Percentiles rank a stretch among this genome's conserved stretches.
These are phyloP conservation scores for Hydropotes inermis DNA, from an alignment of 2,113 vertebrate genomes.

Conservation along the genomic window DNA sequence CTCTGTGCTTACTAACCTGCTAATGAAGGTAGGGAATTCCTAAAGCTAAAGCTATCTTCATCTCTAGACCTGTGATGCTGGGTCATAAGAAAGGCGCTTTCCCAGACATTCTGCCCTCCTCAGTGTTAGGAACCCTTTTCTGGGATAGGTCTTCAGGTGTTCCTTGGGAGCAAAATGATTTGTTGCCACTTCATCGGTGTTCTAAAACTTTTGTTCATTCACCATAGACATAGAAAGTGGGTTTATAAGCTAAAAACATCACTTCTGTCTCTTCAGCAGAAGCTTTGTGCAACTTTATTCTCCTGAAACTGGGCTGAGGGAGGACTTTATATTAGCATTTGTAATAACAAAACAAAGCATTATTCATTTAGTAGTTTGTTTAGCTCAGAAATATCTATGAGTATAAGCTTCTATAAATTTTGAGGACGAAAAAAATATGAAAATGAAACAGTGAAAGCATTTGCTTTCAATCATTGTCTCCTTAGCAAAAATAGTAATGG, in stretches of 20 bases:
- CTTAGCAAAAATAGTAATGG: not conserved
- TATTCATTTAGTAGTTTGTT: not conserved
- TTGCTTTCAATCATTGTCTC: not conserved
- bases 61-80: not conserved
- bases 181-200: not conserved
- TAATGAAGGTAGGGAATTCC: not conserved
- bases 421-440: not conserved
- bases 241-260: not conserved
- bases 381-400: not conserved
- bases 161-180: not conserved
- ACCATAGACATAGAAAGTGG: not conserved
- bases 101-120: not conserved
- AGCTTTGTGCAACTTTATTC: not conserved
- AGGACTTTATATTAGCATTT: not conserved
- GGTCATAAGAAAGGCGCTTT: fast-evolving
- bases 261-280: not conserved
- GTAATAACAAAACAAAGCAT: not conserved
- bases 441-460: not conserved
- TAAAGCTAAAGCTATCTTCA: not conserved
- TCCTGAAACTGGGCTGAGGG: not conserved
- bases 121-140: not conserved
- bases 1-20: not conserved
- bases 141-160: not conserved
- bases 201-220: not conserved
- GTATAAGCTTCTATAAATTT: not conserved